Percentiles rank a stretch among this genome's conserved stretches.
Evolutionary conservation across 2,113 vertebrate genomes (phyloP).

Genomic region (Tachuris rubrigastra): DNA sequence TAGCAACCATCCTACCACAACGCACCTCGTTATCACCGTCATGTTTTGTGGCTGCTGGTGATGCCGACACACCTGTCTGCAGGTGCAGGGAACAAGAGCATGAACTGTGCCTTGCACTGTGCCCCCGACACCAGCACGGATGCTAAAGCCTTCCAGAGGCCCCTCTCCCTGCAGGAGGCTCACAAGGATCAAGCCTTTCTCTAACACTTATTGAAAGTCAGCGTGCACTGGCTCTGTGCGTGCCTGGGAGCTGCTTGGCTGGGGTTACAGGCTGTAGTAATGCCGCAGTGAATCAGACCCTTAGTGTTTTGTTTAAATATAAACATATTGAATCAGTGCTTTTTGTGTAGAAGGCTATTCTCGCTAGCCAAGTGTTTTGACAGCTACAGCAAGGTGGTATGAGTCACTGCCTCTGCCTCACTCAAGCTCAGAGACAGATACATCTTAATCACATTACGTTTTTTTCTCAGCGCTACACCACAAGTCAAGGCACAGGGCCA

Average conservation of each 20-base stretch:
- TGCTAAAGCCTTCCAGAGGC: neutral
- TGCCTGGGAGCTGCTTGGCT: neutral
- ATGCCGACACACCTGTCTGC: neutral
- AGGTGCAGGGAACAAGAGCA: neutral
- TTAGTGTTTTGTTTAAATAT: slow-evolving; percentile 55
- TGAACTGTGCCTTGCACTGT: neutral
- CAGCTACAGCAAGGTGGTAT: slow-evolving; percentile 59
- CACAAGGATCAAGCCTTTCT: neutral
- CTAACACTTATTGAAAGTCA: neutral
- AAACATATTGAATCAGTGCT: slow-evolving; percentile 59
- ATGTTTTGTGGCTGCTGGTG: neutral
- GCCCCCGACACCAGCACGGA: neutral
- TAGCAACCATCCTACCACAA: neutral
- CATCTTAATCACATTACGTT: slow-evolving; percentile 51
- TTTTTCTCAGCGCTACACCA: slow-evolving; percentile 15
- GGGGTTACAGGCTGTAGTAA: slow-evolving; percentile 34
- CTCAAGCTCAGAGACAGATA: slow-evolving; percentile 27
- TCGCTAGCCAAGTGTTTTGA: slow-evolving; percentile 61
- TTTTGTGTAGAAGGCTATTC: slow-evolving; percentile 54
- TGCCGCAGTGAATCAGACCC: slow-evolving; percentile 57
- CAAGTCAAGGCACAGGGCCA: slow-evolving; percentile 28
- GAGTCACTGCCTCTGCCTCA: slow-evolving; percentile 57
- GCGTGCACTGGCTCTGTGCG: neutral
- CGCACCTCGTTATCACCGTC: fast-evolving
- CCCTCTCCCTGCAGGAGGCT: neutral